Conservation (phyloP, 2,113 vertebrate species). For the Pyxicephalus adspersus region DNA sequence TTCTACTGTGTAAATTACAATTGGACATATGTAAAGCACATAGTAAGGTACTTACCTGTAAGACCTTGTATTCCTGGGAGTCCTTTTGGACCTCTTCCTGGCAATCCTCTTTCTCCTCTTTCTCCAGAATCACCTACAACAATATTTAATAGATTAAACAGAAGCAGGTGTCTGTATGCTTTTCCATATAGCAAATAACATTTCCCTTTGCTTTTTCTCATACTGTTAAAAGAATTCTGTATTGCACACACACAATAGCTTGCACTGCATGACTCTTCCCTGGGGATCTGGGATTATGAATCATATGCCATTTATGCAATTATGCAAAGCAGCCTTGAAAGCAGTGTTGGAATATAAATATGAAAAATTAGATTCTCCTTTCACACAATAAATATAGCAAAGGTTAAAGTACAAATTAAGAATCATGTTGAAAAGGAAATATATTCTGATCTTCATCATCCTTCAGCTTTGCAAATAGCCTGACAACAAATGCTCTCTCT, state of each 20-base stretch:
- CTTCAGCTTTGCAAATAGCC: conserved; percentile 27
- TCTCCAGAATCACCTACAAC: conserved; percentile 91
- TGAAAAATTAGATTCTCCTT: conserved; percentile 47
- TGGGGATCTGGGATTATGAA: conserved; percentile 47
- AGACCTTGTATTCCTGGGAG: conserved; percentile 86
- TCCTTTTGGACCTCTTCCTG: conserved; percentile 88
- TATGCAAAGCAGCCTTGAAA: conserved; percentile 42
- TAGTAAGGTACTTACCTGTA: conserved; percentile 75
- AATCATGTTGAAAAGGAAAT: conserved; percentile 45
- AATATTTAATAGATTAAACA: conserved; percentile 54
- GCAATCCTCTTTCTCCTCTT: conserved; percentile 87
- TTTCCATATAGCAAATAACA: neutral
- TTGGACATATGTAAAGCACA: too few species aligned
- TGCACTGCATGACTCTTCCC: conserved; percentile 33
- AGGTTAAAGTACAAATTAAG: conserved; percentile 48
- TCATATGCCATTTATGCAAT: conserved; percentile 45
- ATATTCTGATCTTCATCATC: conserved; percentile 43
- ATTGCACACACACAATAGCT: conserved; percentile 32
- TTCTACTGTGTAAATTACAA: too few species aligned
- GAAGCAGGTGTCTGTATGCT: neutral
- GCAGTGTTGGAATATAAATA: conserved; percentile 23
- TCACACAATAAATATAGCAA: conserved; percentile 41
- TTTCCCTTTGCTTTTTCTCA: neutral
- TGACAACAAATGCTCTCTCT: conserved; percentile 38
- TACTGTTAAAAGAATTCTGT: conserved; percentile 5